Evolutionary conservation across 1,140 invertebrate species (phyloP).

Genomic region (Thrips palmi): DNA sequence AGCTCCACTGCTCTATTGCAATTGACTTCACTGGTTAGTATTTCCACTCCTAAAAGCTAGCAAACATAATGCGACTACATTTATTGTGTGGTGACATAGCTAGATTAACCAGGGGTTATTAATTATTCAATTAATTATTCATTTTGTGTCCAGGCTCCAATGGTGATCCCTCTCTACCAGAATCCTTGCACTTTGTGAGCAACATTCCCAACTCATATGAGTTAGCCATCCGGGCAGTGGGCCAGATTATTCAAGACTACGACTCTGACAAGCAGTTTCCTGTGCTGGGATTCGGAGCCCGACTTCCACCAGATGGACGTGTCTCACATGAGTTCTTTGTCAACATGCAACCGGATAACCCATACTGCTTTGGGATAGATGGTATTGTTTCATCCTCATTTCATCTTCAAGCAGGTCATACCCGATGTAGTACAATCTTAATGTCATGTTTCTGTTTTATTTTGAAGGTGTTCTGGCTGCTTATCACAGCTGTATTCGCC

Average conservation of each 20-base stretch:
- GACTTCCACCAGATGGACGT: constrained; percentile 28
- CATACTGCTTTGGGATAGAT: constrained; percentile 30
- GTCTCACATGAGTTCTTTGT: constrained; percentile 39
- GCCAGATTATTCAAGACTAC: constrained; percentile 46
- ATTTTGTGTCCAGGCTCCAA: constrained; percentile 33
- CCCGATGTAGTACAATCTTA: too few species aligned
- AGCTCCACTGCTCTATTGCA: constrained; percentile 30
- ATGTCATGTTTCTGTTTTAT: too few species aligned
- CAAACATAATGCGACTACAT: neutral
- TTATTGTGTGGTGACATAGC: neutral
- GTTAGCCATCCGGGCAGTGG: constrained; percentile 35
- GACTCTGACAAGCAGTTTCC: constrained; percentile 33
- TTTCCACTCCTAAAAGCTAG: constrained; percentile 2
- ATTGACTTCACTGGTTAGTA: constrained; percentile 36
- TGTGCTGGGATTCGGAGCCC: constrained; percentile 34
- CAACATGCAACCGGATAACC: constrained; percentile 34
- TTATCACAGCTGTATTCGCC: constrained; percentile 24
- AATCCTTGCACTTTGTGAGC: constrained; percentile 36
- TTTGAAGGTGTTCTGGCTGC: constrained; percentile 20
- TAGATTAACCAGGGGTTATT: neutral
- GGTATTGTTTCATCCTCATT: constrained; percentile 15
- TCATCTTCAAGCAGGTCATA: too few species aligned
- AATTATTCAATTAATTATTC: constrained; percentile 1
- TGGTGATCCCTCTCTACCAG: constrained; percentile 31
- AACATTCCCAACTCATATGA: constrained; percentile 33